Conservation (phyloP, 2,113 vertebrate genomes). For the Cyanoliseus patagonus region DNA sequence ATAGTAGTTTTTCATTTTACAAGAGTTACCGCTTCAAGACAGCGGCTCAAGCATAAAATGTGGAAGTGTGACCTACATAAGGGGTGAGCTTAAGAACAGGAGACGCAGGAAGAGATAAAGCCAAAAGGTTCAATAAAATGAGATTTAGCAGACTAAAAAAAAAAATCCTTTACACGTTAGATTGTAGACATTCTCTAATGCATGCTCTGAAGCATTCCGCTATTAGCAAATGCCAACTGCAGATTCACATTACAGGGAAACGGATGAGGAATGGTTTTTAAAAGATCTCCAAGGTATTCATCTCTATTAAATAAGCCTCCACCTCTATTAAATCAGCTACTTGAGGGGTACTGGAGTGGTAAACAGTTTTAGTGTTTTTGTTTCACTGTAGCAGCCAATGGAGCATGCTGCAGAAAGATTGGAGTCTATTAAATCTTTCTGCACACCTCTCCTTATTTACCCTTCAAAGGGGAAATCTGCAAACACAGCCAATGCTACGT, state of each 20-base stretch:
- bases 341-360: neutral
- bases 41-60: constrained; percentile 36
- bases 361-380: neutral
- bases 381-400: neutral
- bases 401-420: neutral
- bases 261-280: neutral
- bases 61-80: constrained; percentile 74
- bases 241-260: neutral
- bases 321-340: neutral
- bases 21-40: neutral
- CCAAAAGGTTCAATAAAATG: constrained; percentile 37
- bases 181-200: neutral
- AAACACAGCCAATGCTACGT: neutral
- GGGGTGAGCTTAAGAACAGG: constrained; percentile 23
- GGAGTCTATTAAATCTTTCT: neutral
- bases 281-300: neutral
- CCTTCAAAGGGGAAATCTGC: neutral
- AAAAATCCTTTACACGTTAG: neutral
- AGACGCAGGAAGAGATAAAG: constrained; percentile 39
- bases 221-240: neutral
- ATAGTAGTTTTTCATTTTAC: neutral
- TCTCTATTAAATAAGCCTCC: neutral
- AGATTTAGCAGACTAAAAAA: neutral
- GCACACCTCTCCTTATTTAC: neutral
- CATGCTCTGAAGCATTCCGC: neutral